A percentile compares a stretch with the other conserved stretches of the same genome.
Evolutionary conservation across 1,140 invertebrate genomes (phyloP).

Genomic region (Uloborus diversus): DNA sequence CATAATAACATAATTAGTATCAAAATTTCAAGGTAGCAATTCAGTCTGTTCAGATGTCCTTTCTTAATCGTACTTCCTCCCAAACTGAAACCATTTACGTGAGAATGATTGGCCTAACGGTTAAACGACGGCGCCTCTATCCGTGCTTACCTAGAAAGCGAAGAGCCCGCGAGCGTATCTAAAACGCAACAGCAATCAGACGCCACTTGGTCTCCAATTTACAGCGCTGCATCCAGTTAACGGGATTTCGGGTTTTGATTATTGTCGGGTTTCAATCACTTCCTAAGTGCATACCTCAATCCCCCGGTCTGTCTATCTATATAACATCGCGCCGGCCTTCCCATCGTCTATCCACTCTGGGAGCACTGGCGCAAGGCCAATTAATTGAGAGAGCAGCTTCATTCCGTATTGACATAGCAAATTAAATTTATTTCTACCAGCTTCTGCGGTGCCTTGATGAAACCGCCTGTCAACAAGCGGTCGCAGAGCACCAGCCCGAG

Average conservation of each 20-base stretch:
- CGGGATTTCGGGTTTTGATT: constrained; percentile 23
- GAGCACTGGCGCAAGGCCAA: constrained; percentile 34
- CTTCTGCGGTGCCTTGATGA: constrained; percentile 26
- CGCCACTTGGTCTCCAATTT: constrained; percentile 41
- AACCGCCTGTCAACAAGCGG: constrained; percentile 41
- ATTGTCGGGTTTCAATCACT: constrained; percentile 48
- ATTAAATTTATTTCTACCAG: constrained; percentile 52
- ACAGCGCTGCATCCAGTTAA: constrained; percentile 2
- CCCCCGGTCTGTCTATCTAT: not conserved
- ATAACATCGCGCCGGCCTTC: not conserved
- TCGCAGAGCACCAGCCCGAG: constrained; percentile 18
- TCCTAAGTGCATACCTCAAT: constrained; percentile 30
- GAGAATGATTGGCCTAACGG: too few species aligned
- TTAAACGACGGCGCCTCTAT: too few species aligned
- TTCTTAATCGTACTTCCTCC: too few species aligned
- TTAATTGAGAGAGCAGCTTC: constrained; percentile 45
- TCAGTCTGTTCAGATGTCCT: too few species aligned
- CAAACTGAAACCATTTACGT: too few species aligned
- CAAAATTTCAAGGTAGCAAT: too few species aligned
- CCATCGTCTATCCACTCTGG: not conserved
- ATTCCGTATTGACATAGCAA: constrained; percentile 48
- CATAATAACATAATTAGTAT: too few species aligned
- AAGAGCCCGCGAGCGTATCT: not conserved
- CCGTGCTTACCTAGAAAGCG: not conserved
- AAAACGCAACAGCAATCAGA: constrained; percentile 31